phyloP scores from a whole-genome alignment of 2,797 vertebrate species.

The Brachymystax lenok region DNA sequence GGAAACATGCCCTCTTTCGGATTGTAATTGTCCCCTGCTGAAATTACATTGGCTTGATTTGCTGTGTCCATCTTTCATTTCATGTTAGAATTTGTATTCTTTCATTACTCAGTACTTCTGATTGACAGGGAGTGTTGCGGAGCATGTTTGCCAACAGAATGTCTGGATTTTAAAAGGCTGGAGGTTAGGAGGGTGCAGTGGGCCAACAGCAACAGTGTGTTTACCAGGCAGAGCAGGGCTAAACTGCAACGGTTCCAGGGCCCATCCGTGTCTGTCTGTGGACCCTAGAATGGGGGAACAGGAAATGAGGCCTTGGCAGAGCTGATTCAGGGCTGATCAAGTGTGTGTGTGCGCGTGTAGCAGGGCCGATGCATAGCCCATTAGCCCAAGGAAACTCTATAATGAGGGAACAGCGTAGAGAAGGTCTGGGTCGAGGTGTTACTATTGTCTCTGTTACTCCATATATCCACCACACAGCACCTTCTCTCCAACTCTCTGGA shows the following conservation, averaged over 20 bases:
- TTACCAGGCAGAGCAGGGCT: constrained; percentile 11
- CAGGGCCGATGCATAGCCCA: constrained; percentile 43
- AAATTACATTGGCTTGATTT: constrained; percentile 43
- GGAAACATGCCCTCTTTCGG: background rate
- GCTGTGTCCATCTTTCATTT: constrained; percentile 43
- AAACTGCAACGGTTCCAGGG: constrained; percentile 62
- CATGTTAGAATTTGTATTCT: constrained; percentile 32
- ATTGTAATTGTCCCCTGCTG: constrained; percentile 32
- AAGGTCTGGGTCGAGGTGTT: constrained; percentile 40
- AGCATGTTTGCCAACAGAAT: constrained; percentile 66
- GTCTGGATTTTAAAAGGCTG: constrained; percentile 49
- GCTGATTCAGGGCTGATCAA: constrained; percentile 33
- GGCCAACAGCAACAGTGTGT: constrained; percentile 70
- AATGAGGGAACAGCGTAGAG: constrained; percentile 36
- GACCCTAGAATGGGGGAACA: constrained; percentile 55
- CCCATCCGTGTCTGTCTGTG: constrained; percentile 54
- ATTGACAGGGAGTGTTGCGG: constrained; percentile 48
- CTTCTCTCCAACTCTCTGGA: constrained; percentile 21
- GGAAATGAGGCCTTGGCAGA: constrained; percentile 68
- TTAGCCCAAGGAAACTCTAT: constrained; percentile 59
- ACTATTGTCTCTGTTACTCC: constrained; percentile 31
- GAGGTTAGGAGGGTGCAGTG: constrained; percentile 16
- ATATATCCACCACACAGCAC: constrained; percentile 15
- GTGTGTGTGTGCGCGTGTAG: too few species aligned
- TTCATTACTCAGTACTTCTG: constrained; percentile 38